Evolutionary conservation across 2,113 vertebrate species (phyloP), one percentile per base, ranked within the genome.

Genomic region (Oryzias celebensis): DNA sequence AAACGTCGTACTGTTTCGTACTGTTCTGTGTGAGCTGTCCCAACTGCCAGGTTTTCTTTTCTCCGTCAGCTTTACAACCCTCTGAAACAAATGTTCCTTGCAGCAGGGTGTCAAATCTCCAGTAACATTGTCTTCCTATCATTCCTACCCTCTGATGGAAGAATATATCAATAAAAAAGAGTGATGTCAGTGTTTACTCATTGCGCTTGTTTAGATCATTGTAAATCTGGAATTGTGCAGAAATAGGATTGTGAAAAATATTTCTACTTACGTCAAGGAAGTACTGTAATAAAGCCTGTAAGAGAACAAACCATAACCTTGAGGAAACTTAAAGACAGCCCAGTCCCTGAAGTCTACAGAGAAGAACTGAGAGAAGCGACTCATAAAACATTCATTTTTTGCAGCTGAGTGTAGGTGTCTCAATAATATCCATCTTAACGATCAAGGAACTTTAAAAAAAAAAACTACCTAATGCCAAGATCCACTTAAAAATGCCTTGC

Each of bases 41-140:
- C 65, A 52, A 3, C 31, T 73, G 31, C 5, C 50, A 18, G 6
- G 26, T 47, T 48, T 48, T 52, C 75, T 42, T 67, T 51, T 36
- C 60, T 64, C 68, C 68, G 43, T 44, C 64, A n/a, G 41, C 17
- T 76, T 46, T 68, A 41, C 82, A 82, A 82, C 82, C 77, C 82
- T 88, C 79, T 71, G 58, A 79, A 66, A 70, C 50, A 65, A 66
- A 56, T 58, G 49, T 58, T 58, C 61, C 62, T 47, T 61, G 50
- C 56, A 77, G 72, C 64, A 42, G 60, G 28, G 52, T 60, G 66
- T 56, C 54, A 36, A 71, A 68, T 84, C 75, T 75, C 46, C 64
- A 48, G 20, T 7, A 74, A 65, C 71, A 61, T 20, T 54, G 65
- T 23, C 26, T 54, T 62, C 44, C 44, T 60, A 56, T 56, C 55